Base-by-base conservation (phyloP, 2,797 vertebrate species). In the Lagorchestes hirsutus region DNA sequence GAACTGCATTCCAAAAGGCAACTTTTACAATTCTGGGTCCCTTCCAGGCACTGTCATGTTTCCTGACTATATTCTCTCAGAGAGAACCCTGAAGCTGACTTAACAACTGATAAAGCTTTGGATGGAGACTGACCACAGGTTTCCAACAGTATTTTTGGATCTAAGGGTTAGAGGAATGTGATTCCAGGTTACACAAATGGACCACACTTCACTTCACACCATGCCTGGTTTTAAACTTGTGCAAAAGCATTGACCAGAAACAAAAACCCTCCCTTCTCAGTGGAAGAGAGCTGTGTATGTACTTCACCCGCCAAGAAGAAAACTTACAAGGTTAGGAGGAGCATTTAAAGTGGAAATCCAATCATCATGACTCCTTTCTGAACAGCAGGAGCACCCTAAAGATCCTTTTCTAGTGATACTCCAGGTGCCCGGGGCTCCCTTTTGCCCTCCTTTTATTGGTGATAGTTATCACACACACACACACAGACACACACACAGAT, bases 241-340 rank as follows among this genome's bases (percentile, higher is more conserved):
- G 28, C 8, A 57, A 46, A 82, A 67, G 91, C 52, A 34, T 58
- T 90, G 54, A 46, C 29, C 18, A 55, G 46, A 91, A 96, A 24
- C 56, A 55, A 40, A 13, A 40, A 87, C 74, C 74, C 74, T 87
- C 50, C 22, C 24, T 50, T 87, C 22, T 5, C n/a, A 95, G 90
- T 31, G 4, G 74, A 90, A 95, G 56, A 6, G 18, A n/a, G 9
- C 0, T 31, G 3, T n/a, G 18, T 24, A 18, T 3, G 4, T 52
- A 4, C 14, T 28, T 24, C 40, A 4, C 0, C 0, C 0, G 52
- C 58, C 90, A 5, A 0, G 11, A 46, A 50, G 56, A 28, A 27
- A 90, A 18, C 56, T 54, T 27, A 74, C 28, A 57, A 46, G 40
- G 2, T 50, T 87, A 87, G 9, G 22, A 82, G n/a, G 40, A 82